Conservation (phyloP, 2,113 vertebrate genomes). For the Oceanodroma tethys region DNA sequence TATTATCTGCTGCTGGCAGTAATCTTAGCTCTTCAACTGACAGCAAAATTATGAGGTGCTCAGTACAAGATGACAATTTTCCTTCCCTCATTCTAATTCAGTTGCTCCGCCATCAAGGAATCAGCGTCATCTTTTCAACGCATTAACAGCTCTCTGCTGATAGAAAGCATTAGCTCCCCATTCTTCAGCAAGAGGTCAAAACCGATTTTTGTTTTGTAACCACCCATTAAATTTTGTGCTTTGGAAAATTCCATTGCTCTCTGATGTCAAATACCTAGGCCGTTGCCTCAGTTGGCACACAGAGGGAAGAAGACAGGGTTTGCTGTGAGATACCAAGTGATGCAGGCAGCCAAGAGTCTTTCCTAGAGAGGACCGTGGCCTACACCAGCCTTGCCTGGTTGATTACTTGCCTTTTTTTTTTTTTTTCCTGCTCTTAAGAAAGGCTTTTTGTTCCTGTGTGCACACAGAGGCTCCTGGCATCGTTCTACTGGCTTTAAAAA, state of each 20-base stretch:
- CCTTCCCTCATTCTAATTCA: conserved; percentile 43
- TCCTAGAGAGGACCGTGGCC: background rate
- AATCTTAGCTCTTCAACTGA: conserved; percentile 57
- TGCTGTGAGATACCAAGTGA: background rate
- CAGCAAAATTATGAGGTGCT: conserved; percentile 66
- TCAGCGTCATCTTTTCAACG: conserved; percentile 11
- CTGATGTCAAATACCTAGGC: background rate
- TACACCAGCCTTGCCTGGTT: background rate
- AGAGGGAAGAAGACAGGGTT: background rate
- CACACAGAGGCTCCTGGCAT: background rate
- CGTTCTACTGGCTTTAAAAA: background rate
- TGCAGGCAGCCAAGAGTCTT: background rate
- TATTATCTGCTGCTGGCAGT: conserved; percentile 43
- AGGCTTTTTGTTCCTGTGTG: background rate
- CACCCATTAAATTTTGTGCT: conserved; percentile 37
- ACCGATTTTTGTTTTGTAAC: conserved; percentile 24
- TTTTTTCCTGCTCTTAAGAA: background rate
- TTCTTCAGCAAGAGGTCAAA: conserved; percentile 49
- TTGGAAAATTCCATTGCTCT: conserved; percentile 30
- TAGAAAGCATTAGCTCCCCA: conserved; percentile 16
- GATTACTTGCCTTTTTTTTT: background rate
- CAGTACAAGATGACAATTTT: conserved; percentile 44
- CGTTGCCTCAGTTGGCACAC: background rate
- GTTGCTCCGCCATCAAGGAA: conserved; percentile 34
- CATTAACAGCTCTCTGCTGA: background rate